Evolutionary conservation across 2,113 vertebrate species (phyloP).

Genomic region (Laticauda colubrina): DNA sequence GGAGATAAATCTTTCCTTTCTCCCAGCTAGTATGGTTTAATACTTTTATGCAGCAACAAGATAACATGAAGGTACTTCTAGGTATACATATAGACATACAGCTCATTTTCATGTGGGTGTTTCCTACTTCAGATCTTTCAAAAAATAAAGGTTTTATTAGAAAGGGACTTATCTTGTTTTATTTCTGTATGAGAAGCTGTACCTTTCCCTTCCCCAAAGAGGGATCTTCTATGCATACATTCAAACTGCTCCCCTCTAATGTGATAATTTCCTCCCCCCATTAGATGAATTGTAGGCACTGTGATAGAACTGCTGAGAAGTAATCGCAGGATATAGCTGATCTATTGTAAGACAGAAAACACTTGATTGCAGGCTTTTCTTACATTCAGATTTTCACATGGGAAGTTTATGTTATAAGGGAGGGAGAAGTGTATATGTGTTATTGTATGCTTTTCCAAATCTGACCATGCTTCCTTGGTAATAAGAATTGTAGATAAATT

Average conservation of each 20-base stretch:
- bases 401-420: background rate
- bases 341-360: background rate
- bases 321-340: background rate
- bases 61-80: background rate
- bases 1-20: background rate
- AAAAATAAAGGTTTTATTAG: background rate
- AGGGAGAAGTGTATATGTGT: background rate
- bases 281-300: background rate
- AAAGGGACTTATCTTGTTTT: background rate
- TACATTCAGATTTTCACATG: background rate
- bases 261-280: background rate
- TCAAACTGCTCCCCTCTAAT: background rate
- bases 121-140: background rate
- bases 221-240: background rate
- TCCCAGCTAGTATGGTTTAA: background rate
- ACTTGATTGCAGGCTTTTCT: background rate
- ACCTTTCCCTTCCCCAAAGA: background rate
- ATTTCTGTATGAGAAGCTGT: background rate
- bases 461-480: background rate
- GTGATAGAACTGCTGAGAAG: background rate
- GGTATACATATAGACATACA: background rate
- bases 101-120: background rate
- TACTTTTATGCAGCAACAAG: background rate
- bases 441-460: background rate
- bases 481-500: background rate